Evolutionary conservation across 2,888 invertebrate genomes (phyloP).

Genomic region (Drosophila bunnanda): DNA sequence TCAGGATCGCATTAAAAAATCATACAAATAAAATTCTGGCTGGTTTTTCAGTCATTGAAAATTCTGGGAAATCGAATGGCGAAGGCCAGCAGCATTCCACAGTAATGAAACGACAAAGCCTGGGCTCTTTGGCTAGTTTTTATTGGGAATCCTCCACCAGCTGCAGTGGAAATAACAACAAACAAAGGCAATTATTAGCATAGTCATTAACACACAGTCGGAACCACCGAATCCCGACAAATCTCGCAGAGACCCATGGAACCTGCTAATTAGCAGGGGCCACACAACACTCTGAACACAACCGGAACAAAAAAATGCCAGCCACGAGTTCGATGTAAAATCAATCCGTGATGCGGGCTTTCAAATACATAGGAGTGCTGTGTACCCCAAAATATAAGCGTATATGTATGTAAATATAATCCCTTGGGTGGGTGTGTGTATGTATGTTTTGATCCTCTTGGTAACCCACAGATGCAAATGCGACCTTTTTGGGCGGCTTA

Average conservation of each 20-base stretch:
- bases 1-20: too few relatives aligned
- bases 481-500: conserved; percentile 62
- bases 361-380: neutral
- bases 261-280: conserved; percentile 37
- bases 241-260: conserved; percentile 19
- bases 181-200: conserved; percentile 71
- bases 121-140: conserved; percentile 15
- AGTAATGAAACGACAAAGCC: conserved; percentile 22
- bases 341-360: conserved; percentile 43
- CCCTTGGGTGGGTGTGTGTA: conserved; percentile 13
- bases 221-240: conserved; percentile 30
- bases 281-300: conserved; percentile 1
- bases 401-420: conserved; percentile 14
- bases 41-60: conserved; percentile 6
- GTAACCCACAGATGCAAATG: conserved; percentile 32
- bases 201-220: conserved; percentile 60
- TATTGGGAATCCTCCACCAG: conserved; percentile 34
- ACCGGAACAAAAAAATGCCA: neutral
- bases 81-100: conserved; percentile 5
- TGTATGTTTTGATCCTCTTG: conserved; percentile 1
- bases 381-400: conserved; percentile 1
- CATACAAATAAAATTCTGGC: neutral
- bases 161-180: conserved; percentile 42
- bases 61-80: conserved; percentile 19
- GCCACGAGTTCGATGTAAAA: conserved; percentile 27